Evolutionary conservation across 2,888 invertebrate species (phyloP), one percentile per base, ranked within the genome.

Genomic region (Seira ritae): DNA sequence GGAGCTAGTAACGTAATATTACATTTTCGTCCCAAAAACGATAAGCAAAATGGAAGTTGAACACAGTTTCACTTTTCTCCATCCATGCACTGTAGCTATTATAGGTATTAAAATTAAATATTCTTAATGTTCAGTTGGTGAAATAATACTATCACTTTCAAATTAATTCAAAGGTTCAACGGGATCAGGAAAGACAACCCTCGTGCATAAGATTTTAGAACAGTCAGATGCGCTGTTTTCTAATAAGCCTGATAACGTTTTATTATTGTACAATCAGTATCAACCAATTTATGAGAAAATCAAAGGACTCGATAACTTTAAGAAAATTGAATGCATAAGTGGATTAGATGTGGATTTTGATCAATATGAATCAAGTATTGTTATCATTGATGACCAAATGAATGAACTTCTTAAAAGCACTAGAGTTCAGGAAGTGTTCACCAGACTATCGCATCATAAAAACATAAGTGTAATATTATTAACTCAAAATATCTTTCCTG

Each of bases 321-420:
- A 62, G n/a, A n/a, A n/a, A n/a, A n/a, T n/a, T 6, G 0, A 12
- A 8, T 15, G 76, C 1, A 19, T 62, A 1, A n/a, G 70, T 23
- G 80, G 77, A 0, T 1, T 80, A 22, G 19, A 71, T 12, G 22
- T 76, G 15, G 62, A 69, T 1, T 50, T 68, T 17, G 22, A 74
- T 10, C 10, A 46, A 1, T 24, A 24, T 20, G 24, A 46, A 3
- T 23, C 65, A n/a, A 46, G 42, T 1, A 55, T 79, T 15, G 0
- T 79, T 1, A 42, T 84, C 6, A 75, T 84, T 23, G 84, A 85
- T 24, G 84, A 85, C 65, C 72, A 71, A 62, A 85, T 85, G 75
- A 23, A 22, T 8, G 31, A 42, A 12, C 3, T 73, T 0, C 19
- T 71, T n/a, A 42, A 74, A 20, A 55, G 24, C 19, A n/a, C 8